A percentile compares a stretch with the other conserved stretches of the same genome.
Evolutionary conservation across 2,797 vertebrate genomes (phyloP).

Genomic region (Melanotaenia trifasciata): DNA sequence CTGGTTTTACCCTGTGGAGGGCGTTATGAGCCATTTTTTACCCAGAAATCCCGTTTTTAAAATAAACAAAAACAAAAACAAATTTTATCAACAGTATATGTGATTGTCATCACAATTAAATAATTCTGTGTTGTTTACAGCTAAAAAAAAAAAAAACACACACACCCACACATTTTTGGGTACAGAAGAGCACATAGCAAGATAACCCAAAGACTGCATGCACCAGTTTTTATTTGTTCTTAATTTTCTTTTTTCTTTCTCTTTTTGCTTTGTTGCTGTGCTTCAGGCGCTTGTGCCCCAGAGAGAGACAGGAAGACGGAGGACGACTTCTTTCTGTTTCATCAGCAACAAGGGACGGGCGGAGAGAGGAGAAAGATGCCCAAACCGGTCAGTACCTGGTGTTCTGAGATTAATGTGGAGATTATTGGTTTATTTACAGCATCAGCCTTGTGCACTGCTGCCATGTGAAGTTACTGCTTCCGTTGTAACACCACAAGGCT

Average conservation of each 20-base stretch:
- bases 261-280: conserved; percentile 11
- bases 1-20: too few relatives aligned
- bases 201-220: not conserved
- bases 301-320: conserved; percentile 62
- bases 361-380: conserved; percentile 74
- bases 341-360: conserved; percentile 49
- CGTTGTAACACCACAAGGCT: not conserved
- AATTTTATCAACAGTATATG: too few relatives aligned
- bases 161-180: too few relatives aligned
- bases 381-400: conserved; percentile 69
- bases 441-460: not conserved
- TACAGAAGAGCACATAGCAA: not conserved
- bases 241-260: conserved; percentile 1
- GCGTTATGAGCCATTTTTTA: too few relatives aligned
- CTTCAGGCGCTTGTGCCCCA: conserved; percentile 59
- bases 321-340: conserved; percentile 68
- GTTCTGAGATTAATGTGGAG: not conserved
- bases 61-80: too few relatives aligned
- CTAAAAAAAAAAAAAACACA: too few relatives aligned
- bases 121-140: too few relatives aligned
- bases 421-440: conserved; percentile 1
- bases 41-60: too few relatives aligned
- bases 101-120: too few relatives aligned
- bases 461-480: not conserved
- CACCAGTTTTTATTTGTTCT: too few relatives aligned